These are phyloP conservation scores for Stenichneumon culpator DNA, from an alignment of 2,888 invertebrate genomes.

Conservation along the genomic window DNA sequence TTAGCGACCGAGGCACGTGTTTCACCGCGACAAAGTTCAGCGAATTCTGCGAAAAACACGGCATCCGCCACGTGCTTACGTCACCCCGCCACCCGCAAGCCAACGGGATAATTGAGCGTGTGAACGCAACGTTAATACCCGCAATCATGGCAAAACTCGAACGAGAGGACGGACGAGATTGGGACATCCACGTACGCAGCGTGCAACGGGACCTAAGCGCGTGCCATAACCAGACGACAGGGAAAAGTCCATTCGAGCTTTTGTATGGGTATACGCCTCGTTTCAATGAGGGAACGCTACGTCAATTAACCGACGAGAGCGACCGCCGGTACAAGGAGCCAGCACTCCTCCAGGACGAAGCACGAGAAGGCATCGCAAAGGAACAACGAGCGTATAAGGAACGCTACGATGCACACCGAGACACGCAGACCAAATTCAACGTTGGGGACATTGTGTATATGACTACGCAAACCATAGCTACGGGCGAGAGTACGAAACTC, in stretches of 20 bases:
- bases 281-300: slow-evolving; percentile 23
- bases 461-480: slow-evolving; percentile 4
- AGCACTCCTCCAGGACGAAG: slow-evolving; percentile 32
- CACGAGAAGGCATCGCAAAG: neutral
- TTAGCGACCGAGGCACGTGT: slow-evolving; percentile 64
- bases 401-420: slow-evolving; percentile 37
- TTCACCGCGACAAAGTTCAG: slow-evolving; percentile 32
- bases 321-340: neutral
- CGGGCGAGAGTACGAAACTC: slow-evolving; percentile 49
- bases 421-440: slow-evolving; percentile 13
- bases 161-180: slow-evolving; percentile 30
- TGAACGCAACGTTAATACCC: slow-evolving; percentile 49
- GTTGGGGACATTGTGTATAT: slow-evolving; percentile 49
- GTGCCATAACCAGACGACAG: slow-evolving; percentile 56
- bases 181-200: slow-evolving; percentile 40
- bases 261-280: slow-evolving; percentile 56
- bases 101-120: slow-evolving; percentile 63
- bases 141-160: slow-evolving; percentile 10
- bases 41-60: slow-evolving; percentile 60
- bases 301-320: slow-evolving; percentile 27
- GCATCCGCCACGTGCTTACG: slow-evolving; percentile 60
- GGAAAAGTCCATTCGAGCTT: slow-evolving; percentile 64
- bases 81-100: slow-evolving; percentile 69
- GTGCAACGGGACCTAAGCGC: slow-evolving; percentile 68
- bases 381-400: slow-evolving; percentile 9